Base-by-base conservation (phyloP, 2,888 invertebrate genomes). In the Acronicta aceris region DNA sequence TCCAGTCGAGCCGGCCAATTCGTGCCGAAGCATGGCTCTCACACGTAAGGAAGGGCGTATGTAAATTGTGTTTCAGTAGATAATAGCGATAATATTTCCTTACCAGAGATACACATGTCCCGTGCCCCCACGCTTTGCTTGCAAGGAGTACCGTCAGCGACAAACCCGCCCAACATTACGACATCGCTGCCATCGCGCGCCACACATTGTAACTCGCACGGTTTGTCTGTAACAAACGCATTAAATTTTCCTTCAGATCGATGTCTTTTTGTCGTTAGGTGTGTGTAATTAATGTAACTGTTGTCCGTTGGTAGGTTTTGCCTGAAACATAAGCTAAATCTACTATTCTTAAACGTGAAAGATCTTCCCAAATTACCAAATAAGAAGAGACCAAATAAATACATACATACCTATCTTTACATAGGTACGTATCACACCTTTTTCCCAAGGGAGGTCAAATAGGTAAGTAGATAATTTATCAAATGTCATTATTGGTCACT, bases 141-240 rank as follows among this genome's bases (percentile, higher is more conserved):
- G 84, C 98, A 98, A 0, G 98, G 97, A 0, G 98, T 98, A 0
- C 98, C 98, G 88, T 98, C 98, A 0, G 96, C 95, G 0, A 96
- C 98, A 55, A 96, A 96, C 45, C 97, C 97, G 42, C 96, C 96
- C 85, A 97, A 95, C 84, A 97, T 96, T 46, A 97, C 97, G 13
- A 89, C 69, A 52, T 97, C 96, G 25, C 96, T 96, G 77, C 96
- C 96, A 61, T 97, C 96, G 62, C 96, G 95, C 59, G 98, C 97
- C 65, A 97, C 96, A 88, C 98, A 98, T 85, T 97, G 97, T 45
- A 98, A 93, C 80, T 97, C 97, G 80, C 98, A 98, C 0, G 98
- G 96, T 74, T 97, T 96, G 78, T 96, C 96, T 97, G 84, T 38
- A 81, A 87, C 40, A 76, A 38, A 70, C n/a, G 51, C 21, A 55